Conservation (phyloP, 2,797 vertebrate species). For the Brachyalestes nurse region DNA sequence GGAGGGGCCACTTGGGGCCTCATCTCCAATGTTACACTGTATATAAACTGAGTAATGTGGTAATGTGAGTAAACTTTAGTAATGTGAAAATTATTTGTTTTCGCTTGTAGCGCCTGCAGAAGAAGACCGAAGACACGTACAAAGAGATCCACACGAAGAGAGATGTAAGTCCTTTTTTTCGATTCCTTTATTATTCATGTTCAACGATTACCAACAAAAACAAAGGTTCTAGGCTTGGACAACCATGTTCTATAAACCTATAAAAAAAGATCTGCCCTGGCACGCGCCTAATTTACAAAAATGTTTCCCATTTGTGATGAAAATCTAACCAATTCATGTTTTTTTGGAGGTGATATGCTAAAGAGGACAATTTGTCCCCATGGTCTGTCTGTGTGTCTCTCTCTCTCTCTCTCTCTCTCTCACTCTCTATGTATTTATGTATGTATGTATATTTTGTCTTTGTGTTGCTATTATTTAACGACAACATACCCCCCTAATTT, state of each 20-base stretch:
- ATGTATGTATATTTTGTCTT: too few species aligned
- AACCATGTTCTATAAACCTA: too few species aligned
- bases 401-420: too few species aligned
- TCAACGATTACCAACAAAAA: background rate
- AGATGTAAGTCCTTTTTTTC: slow-evolving; percentile 40
- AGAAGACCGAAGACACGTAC: slow-evolving; percentile 52
- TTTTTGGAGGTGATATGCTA: background rate
- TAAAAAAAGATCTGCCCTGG: too few species aligned
- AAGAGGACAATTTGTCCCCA: background rate
- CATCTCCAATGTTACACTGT: background rate
- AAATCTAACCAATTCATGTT: too few species aligned
- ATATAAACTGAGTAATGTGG: background rate
- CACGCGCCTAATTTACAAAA: too few species aligned
- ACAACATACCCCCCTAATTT: background rate
- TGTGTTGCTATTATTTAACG: too few species aligned
- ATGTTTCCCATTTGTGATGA: too few species aligned
- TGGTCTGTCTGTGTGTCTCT: too few species aligned
- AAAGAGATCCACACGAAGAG: slow-evolving; percentile 45
- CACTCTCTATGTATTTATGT: too few species aligned
- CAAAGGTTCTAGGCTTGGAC: too few species aligned
- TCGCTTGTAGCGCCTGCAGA: slow-evolving; percentile 48
- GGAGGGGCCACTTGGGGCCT: background rate
- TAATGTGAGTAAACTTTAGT: too few species aligned
- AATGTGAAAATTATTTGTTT: background rate
- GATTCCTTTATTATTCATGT: background rate